Base-by-base conservation (phyloP, 2,113 vertebrate species). In the Nyctereutes procyonoides region DNA sequence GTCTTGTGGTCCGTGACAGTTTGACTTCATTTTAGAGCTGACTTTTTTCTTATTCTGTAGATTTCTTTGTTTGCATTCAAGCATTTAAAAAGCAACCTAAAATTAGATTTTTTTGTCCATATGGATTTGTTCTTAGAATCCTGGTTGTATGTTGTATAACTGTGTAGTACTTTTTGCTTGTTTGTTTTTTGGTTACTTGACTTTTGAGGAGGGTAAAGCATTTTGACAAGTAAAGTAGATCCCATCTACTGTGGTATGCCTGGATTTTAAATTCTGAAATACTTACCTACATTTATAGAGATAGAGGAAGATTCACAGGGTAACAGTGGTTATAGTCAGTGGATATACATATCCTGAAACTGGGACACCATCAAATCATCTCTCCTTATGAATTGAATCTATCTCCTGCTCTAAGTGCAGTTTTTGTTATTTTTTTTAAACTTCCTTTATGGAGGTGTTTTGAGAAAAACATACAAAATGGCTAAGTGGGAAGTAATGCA, bases 1-100 rank as follows among this genome's bases (percentile, higher is more conserved):
- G 32, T 92, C 90, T 96, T 79, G 90, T 96, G 95, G 90, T 96
- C 96, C 8, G 9, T 98, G 96, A 97, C 96, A 96, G 77, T 93
- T 86, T 56, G 55, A 81, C 90, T 97, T 97, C 35, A 5, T 96
- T 93, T 97, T 83, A 86, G 48, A 93, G 88, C 90, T 92, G 74
- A 97, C 56, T 95, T 79, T 51, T 9, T 67, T 63, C 43, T n/a
- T 95, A 48, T 79, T 60, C 93, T 94, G 73, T 88, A n/a, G 58
- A 95, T 69, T 77, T 88, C 60, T 90, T 86, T 93, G 65, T 96
- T 97, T 89, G 90, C 74, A 3, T 94, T 81, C 3, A 1, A 93
- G 76, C 55, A 13, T 95, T 96, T n/a, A 83, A 77, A 96, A 95
- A 56, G 32, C 81, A 92, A 35, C 74, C 67, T 69, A 90, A 97